Percentiles rank a stretch among this genome's conserved stretches.
Evolutionary conservation across 2,113 vertebrate species (phyloP).

Genomic region (Pandion haliaetus): DNA sequence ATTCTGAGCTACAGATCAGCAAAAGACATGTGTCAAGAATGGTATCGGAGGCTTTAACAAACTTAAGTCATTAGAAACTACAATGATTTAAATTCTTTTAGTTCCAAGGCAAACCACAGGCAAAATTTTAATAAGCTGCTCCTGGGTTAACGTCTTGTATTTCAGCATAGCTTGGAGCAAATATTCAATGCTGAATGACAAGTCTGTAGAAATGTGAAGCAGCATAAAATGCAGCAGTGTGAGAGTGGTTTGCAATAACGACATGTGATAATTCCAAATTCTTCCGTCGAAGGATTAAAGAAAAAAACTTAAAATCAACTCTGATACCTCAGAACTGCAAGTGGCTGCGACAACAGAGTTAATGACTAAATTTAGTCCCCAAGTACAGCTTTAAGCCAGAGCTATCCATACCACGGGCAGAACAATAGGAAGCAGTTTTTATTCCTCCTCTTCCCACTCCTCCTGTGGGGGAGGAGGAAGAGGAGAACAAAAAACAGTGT

Average conservation of each 20-base stretch:
- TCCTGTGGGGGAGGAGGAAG: background rate
- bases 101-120: background rate
- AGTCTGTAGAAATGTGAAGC: background rate
- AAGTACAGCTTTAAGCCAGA: background rate
- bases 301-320: background rate
- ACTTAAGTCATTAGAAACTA: background rate
- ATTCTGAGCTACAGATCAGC: background rate
- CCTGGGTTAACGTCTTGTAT: constrained; percentile 22
- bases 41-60: background rate
- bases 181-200: background rate
- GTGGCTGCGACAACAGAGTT: background rate
- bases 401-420: background rate
- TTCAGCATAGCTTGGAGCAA: background rate
- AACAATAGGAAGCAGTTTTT: background rate
- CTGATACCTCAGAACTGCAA: background rate
- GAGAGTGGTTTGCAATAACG: background rate
- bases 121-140: constrained; percentile 2
- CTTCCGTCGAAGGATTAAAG: background rate
- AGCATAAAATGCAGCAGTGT: background rate
- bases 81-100: background rate
- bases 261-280: background rate
- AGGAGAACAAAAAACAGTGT: background rate
- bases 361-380: background rate
- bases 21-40: background rate
- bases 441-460: background rate